A percentile compares a stretch with the other conserved stretches of the same genome.
Conservation (phyloP, 2,888 invertebrate genomes). For the Furcula furcula region DNA sequence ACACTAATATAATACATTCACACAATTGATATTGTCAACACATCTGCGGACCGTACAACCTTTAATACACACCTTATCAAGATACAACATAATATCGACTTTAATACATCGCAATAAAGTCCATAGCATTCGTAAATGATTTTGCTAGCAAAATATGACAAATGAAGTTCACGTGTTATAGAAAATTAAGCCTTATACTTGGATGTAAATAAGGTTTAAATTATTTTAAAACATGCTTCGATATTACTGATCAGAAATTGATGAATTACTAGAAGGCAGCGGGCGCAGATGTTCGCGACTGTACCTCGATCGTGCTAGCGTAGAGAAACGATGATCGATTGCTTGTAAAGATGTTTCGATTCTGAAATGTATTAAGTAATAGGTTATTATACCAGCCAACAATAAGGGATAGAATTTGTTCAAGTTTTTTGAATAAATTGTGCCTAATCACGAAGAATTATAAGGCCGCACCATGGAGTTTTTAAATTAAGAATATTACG, state of each 20-base stretch:
- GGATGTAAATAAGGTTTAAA: not conserved
- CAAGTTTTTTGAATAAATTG: no score
- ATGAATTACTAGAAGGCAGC: constrained; percentile 25
- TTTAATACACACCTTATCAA: no score
- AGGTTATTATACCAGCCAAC: no score
- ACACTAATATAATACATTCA: constrained; percentile 29
- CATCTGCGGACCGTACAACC: constrained; percentile 26
- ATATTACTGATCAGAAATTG: constrained; percentile 23
- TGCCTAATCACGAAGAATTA: no score
- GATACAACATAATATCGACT: constrained; percentile 13
- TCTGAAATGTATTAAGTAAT: not conserved
- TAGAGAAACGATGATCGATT: constrained; percentile 31
- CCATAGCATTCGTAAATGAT: constrained; percentile 13
- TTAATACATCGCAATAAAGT: constrained; percentile 13
- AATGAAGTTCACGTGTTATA: constrained; percentile 12
- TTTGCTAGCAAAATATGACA: constrained; percentile 28
- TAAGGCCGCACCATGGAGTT: no score
- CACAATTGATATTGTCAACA: constrained; percentile 31
- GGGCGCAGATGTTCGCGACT: constrained; percentile 30
- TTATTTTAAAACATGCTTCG: not conserved
- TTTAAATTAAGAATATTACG: no score
- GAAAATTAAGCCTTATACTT: constrained; percentile 3
- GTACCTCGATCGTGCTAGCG: constrained; percentile 20
- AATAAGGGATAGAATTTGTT: no score
- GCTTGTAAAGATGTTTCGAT: constrained; percentile 15